phyloP scores from a whole-genome alignment of 1,140 invertebrate species.

The Chrysoperla carnea region DNA sequence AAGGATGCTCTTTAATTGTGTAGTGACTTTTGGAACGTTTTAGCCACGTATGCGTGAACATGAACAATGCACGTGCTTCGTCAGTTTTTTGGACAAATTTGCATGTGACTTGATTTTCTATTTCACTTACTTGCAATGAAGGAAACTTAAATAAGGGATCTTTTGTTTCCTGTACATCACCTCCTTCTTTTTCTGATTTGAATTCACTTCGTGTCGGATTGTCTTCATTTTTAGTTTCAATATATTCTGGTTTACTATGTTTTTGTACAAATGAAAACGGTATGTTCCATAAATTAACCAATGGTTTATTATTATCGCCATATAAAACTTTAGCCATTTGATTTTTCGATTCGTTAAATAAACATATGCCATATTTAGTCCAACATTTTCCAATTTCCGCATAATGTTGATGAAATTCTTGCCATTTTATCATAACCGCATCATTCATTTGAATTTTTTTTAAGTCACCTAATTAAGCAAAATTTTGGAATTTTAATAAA shows the following conservation, averaged over 20 bases:
- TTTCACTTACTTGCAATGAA: neutral
- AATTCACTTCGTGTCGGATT: neutral
- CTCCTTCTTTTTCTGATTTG: neutral
- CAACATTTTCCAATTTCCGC: neutral
- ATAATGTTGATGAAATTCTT: neutral
- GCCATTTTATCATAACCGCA: neutral
- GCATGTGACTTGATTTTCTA: neutral
- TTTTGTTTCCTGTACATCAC: neutral
- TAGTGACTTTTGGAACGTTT: conserved; percentile 45
- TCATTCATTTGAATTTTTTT: neutral
- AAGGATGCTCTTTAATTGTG: conserved; percentile 43
- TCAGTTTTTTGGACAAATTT: conserved; percentile 17
- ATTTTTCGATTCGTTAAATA: neutral
- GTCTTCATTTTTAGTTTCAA: neutral
- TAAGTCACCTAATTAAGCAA: too few species aligned
- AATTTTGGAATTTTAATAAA: too few species aligned
- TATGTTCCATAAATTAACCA: neutral
- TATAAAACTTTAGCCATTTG: neutral
- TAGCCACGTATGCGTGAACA: conserved; percentile 43
- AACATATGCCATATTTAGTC: neutral
- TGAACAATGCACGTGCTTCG: conserved; percentile 38
- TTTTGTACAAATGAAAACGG: neutral
- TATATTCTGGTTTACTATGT: neutral
- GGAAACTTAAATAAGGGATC: too few species aligned
- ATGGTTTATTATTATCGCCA: neutral